Evolutionary conservation across 2,113 vertebrate species (phyloP).

Genomic region (Acrocephalus arundinaceus): DNA sequence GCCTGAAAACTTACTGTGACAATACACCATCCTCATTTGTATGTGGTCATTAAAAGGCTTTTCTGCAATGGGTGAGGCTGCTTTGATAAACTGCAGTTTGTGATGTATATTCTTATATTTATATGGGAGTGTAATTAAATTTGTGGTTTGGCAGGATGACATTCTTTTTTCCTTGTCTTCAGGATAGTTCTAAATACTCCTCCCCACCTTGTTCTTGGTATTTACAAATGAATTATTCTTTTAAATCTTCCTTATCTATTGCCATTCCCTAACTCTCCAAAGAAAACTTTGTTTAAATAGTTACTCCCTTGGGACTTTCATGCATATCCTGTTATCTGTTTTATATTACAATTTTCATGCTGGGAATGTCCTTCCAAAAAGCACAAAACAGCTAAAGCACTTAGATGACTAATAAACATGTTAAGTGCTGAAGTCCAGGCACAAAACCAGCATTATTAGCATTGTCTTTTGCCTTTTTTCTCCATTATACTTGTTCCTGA

Average conservation of each 20-base stretch:
- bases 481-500: neutral
- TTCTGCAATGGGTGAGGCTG: neutral
- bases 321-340: constrained; percentile 58
- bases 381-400: neutral
- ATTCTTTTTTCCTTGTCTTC: neutral
- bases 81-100: neutral
- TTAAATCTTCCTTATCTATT: constrained; percentile 22
- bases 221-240: constrained; percentile 5
- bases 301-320: constrained; percentile 30
- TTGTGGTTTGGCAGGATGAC: neutral
- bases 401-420: neutral
- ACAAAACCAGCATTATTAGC: neutral
- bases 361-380: constrained; percentile 49
- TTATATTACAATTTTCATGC: constrained; percentile 19
- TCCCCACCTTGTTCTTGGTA: neutral
- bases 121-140: neutral
- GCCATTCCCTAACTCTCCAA: neutral
- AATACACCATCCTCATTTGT: neutral
- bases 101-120: neutral
- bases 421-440: neutral
- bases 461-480: neutral
- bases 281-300: constrained; percentile 55
- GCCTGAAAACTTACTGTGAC: neutral
- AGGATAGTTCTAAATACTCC: neutral
- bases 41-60: neutral